Percentiles rank a stretch among this genome's conserved stretches.
phyloP scores from a whole-genome alignment of 92 coral and sea anemone genomes.

The Heliopora coerulea region DNA sequence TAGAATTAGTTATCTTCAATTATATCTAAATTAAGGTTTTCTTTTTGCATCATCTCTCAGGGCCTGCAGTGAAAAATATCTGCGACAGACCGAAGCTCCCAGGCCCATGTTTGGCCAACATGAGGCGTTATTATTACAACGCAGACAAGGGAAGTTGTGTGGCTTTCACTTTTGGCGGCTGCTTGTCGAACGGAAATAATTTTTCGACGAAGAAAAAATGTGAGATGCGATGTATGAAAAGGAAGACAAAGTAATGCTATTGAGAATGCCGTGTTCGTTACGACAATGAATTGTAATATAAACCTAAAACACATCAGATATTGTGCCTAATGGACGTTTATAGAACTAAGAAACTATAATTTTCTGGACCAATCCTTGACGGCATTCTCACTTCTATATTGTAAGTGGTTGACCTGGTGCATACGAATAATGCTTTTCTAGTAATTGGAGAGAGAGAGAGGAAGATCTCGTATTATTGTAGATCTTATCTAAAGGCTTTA shows the following conservation, averaged over 20 bases:
- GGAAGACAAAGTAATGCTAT: not conserved
- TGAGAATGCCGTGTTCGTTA: not conserved
- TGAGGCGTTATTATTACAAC: slow-evolving; percentile 63
- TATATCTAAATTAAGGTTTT: no score
- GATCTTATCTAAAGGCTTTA: no score
- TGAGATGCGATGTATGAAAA: slow-evolving; percentile 55
- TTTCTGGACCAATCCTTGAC: no score
- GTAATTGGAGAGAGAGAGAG: no score
- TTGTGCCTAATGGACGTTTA: not conserved
- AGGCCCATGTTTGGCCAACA: slow-evolving; percentile 53
- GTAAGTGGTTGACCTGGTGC: no score
- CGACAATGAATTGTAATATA: not conserved
- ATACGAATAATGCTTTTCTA: no score
- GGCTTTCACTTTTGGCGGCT: slow-evolving; percentile 57
- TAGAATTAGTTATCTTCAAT: no score
- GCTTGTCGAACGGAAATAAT: slow-evolving; percentile 68
- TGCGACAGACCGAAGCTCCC: slow-evolving; percentile 59
- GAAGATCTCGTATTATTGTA: no score
- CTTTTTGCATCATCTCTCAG: no score
- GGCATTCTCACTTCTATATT: no score
- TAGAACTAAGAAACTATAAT: not conserved
- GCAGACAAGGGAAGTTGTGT: slow-evolving; percentile 59
- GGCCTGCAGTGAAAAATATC: slow-evolving; percentile 50
- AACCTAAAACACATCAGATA: not conserved
- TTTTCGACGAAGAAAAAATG: slow-evolving; percentile 66